Conservation (phyloP, 1,140 invertebrate species). For the Leptoteleia sp. region DNA sequence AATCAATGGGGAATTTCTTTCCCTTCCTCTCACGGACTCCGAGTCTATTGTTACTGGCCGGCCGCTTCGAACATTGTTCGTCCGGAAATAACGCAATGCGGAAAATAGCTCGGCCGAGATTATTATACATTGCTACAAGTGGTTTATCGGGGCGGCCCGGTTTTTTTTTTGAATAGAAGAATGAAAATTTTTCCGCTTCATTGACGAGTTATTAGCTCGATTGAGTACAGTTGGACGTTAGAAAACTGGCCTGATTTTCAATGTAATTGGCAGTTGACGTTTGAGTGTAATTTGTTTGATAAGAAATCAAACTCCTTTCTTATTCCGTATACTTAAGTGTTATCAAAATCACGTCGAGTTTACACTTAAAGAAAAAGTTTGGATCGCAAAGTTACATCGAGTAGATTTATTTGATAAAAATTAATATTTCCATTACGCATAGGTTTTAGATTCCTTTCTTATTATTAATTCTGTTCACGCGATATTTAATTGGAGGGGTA, state of each 20-base stretch:
- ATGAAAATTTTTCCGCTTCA: not conserved
- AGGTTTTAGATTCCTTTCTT: too few species aligned
- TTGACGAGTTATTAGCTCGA: not conserved
- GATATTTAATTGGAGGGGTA: too few species aligned
- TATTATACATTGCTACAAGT: not conserved
- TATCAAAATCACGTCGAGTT: too few species aligned
- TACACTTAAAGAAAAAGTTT: too few species aligned
- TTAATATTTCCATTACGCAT: too few species aligned
- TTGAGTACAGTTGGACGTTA: not conserved
- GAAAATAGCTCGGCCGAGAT: constrained; percentile 6
- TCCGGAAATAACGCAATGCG: constrained; percentile 9
- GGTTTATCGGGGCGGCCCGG: not conserved
- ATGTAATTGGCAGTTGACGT: not conserved
- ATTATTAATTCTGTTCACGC: too few species aligned
- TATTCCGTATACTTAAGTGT: too few species aligned
- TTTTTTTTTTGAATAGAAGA: constrained; percentile 1
- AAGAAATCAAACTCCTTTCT: not conserved
- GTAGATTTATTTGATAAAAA: too few species aligned
- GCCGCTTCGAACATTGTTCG: constrained; percentile 11
- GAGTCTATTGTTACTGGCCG: not conserved
- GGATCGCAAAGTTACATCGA: too few species aligned
- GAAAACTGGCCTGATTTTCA: not conserved
- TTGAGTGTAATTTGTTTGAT: not conserved
- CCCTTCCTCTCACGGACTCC: too few species aligned
- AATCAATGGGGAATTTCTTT: too few species aligned